Base-by-base conservation (phyloP, 2,113 vertebrate genomes). In the Ophthalmolycus amberensis region DNA sequence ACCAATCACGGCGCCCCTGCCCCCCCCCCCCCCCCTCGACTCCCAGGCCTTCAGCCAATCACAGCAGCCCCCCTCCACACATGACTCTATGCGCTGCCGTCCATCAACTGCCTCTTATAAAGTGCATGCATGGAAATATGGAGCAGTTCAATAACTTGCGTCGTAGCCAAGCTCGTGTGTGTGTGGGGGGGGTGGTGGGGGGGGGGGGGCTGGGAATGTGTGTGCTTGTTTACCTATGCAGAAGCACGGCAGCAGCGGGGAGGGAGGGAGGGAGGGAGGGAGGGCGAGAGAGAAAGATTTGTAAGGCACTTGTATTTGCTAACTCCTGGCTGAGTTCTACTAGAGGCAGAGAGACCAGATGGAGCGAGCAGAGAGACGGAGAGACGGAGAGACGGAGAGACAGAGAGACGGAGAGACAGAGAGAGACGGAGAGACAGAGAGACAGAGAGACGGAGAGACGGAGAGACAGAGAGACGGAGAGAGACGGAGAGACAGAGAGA, bases 71-170 rank as follows among this genome's bases (percentile, higher is more conserved):
- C 82, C 73, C 85, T 38, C 79, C 90, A 93, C 97, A 97, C 96
- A 93, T 97, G 97, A 98, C 96, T 92, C 80, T 95, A 88, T 93
- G 95, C 95, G 95, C 95, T 94, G 94, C 96, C 96, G 97, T 97
- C 97, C 94, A 94, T 98, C 96, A 97, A 95, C 94, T 90, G 93
- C 95, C 95, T 96, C 96, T 96, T 97, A 98, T 98, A 97, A 96
- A 98, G 96, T 95, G 96, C 96, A 96, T 96, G 96, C 95, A 95
- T 81, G 95, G 94, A 96, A 96, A 95, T 95, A 95, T 96, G 95
- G 95, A 92, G 93, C 94, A 91, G 94, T 94, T 95, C 94, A 95
- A 95, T 95, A 94, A 94, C 92, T 95, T 87, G 90, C 85, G 90
- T 93, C 89, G 90, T 89, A 88, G 94, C 86, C 91, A 80, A 92